These are phyloP conservation scores for Eulemur macaco DNA, from an alignment of 2,113 vertebrate genomes.

Conservation along the genomic window DNA sequence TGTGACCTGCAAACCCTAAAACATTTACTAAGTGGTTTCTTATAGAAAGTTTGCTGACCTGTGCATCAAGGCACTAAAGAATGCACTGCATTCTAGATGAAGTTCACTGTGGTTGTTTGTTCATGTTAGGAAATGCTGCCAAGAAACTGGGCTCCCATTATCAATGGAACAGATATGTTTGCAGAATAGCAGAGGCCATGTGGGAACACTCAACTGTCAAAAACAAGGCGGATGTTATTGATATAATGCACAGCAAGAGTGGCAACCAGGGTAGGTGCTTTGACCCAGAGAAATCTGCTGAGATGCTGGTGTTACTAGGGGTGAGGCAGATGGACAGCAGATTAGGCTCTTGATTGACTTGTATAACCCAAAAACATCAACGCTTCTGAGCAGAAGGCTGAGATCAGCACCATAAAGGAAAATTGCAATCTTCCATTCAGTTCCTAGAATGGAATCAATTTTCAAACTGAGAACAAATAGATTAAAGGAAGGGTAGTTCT, in stretches of 20 bases:
- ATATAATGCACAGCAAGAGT: background rate
- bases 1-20: background rate
- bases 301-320: background rate
- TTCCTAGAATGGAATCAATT: background rate
- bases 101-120: background rate
- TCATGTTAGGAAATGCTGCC: background rate
- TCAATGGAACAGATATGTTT: background rate
- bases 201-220: background rate
- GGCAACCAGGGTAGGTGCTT: background rate
- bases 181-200: background rate
- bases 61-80: background rate
- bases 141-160: background rate
- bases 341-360: background rate
- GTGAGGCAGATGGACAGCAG: background rate
- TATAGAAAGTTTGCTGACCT: background rate
- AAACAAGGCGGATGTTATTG: background rate
- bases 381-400: background rate
- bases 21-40: background rate
- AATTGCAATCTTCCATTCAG: background rate
- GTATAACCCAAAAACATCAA: background rate
- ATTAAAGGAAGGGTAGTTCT: background rate
- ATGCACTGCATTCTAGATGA: background rate
- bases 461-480: background rate
- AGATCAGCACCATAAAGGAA: background rate
- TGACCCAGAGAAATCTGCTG: background rate